phyloP scores from a whole-genome alignment of 2,113 vertebrate genomes.

The Dromiciops gliroides region DNA sequence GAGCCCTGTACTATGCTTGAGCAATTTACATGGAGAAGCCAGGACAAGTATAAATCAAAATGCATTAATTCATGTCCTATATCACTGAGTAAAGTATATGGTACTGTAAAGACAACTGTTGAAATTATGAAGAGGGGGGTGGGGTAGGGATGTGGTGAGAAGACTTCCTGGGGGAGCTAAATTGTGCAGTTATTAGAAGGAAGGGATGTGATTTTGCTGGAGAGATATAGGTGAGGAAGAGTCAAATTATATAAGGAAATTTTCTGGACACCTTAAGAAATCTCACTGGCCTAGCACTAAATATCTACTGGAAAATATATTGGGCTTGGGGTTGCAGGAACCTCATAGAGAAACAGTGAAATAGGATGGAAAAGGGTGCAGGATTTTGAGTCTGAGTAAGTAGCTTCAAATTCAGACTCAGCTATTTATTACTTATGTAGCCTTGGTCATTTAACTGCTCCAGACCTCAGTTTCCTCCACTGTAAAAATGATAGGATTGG shows the following conservation, averaged over 20 bases:
- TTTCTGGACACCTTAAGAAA: neutral
- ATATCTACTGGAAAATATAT: neutral
- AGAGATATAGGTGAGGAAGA: neutral
- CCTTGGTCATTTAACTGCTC: neutral
- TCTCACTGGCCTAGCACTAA: neutral
- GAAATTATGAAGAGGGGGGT: neutral
- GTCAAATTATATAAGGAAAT: neutral
- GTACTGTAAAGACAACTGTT: neutral
- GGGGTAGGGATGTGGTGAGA: neutral
- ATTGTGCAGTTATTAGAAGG: neutral
- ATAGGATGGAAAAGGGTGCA: neutral
- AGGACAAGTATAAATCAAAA: neutral
- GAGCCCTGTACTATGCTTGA: neutral
- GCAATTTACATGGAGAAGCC: neutral
- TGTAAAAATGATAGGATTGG: neutral
- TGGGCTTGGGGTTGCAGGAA: neutral
- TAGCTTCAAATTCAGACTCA: neutral
- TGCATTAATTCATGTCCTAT: neutral
- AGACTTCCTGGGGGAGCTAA: neutral
- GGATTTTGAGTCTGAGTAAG: neutral
- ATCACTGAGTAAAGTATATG: neutral
- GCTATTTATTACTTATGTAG: neutral
- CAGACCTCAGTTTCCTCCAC: neutral
- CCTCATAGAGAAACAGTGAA: neutral
- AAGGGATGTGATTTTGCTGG: neutral